Percentiles rank a stretch among this genome's conserved stretches.
Evolutionary conservation across 2,797 vertebrate species (phyloP).

Genomic region (Chelidonichthys spinosus): DNA sequence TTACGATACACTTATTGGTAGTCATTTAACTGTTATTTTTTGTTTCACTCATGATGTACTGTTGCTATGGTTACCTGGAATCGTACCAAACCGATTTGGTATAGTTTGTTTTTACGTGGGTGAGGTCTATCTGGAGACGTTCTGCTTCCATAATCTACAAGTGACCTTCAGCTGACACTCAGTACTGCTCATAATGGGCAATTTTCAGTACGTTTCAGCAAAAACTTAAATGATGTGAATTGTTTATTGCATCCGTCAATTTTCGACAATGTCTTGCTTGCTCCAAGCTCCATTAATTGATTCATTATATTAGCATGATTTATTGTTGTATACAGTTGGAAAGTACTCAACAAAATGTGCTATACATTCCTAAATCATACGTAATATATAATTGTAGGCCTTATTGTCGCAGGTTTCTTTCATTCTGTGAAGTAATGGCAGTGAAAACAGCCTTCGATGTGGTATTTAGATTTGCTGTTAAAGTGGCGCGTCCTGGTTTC

Average conservation of each 20-base stretch:
- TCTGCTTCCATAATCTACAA: neutral
- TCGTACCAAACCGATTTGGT: neutral
- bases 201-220: too few species aligned
- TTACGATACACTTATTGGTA: neutral
- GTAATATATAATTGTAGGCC: too few species aligned
- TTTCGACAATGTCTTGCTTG: too few species aligned
- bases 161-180: neutral
- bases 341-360: neutral
- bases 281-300: neutral
- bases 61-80: neutral
- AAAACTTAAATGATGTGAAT: neutral
- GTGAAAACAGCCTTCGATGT: too few species aligned
- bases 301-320: neutral
- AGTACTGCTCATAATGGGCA: neutral
- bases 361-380: too few species aligned
- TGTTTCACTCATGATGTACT: neutral
- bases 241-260: neutral
- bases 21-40: neutral
- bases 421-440: too few species aligned
- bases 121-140: neutral
- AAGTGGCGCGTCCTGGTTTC: too few species aligned
- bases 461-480: too few species aligned
- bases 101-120: neutral
- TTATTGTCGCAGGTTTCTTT: too few species aligned
- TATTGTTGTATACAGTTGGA: neutral